Evolutionary conservation across 2,113 vertebrate species (phyloP), one percentile per base, ranked within the genome.

Genomic region (Esox niger): DNA sequence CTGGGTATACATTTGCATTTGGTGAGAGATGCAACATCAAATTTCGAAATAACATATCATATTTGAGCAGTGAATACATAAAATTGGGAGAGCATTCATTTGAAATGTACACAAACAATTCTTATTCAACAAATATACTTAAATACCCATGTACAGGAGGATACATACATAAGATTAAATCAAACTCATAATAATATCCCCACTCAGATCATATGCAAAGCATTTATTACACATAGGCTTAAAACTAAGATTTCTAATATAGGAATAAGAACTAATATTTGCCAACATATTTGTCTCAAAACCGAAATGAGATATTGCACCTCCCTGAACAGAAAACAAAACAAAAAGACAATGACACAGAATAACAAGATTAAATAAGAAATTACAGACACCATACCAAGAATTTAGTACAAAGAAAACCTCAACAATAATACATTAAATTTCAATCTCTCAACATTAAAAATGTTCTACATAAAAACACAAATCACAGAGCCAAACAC

Each of bases 381-480:
- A 63, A 71, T 59, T 35, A 61, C 30, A 17, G 32, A 66, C 46
- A 71, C 79, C 82, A 79, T 77, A 82, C 67, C 73, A 80, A 46
- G 76, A 76, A 82, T 83, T 87, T 82, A 84, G 84, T 89, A 88
- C 71, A 84, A 86, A 79, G 75, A 46, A 80, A 85, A 81, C 62
- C 71, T 79, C 21, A 74, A 84, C 72, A 76, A 73, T 82, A 79
- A 85, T 80, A 84, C 78, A 71, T 82, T 69, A 72, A 74, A 83
- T 83, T 77, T 83, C 84, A 80, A 87, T 87, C 79, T 65, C 73
- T 85, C 66, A 79, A 84, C 83, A 84, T 87, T 86, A 90, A 88
- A 43, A 91, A 88, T 74, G 84, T 83, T 75, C 75, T 84, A 82
- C 80, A 72, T 72, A 80, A 81, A 85, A 82, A 68, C 56, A 58